A percentile compares a stretch with the other conserved stretches of the same genome.
phyloP scores from a whole-genome alignment of 2,797 vertebrate genomes.

The Chrosomus eos region DNA sequence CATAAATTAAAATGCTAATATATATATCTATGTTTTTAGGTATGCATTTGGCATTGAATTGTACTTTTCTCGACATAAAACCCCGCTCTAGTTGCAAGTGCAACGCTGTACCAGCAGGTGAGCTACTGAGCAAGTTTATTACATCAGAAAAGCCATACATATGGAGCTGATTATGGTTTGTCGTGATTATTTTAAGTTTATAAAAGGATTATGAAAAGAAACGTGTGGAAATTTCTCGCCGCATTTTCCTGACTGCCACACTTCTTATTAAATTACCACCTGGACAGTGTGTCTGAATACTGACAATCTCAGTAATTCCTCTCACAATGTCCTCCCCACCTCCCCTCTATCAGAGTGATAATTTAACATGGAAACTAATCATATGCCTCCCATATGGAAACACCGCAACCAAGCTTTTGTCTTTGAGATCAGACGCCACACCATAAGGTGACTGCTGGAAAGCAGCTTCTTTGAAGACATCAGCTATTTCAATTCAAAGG shows the following conservation, averaged over 20 bases:
- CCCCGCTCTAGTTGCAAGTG: too few relatives aligned
- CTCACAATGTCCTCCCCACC: background rate
- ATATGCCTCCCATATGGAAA: slow-evolving; percentile 40
- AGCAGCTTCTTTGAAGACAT: slow-evolving; percentile 63
- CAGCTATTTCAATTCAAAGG: slow-evolving; percentile 69
- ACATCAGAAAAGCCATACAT: too few relatives aligned
- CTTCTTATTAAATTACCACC: background rate
- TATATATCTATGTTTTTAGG: too few relatives aligned
- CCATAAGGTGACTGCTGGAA: slow-evolving; percentile 63
- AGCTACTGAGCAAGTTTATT: too few relatives aligned
- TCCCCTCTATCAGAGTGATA: background rate
- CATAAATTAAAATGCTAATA: too few relatives aligned
- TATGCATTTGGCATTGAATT: too few relatives aligned
- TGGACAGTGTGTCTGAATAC: background rate
- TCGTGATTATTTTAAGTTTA: background rate
- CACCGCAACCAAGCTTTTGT: slow-evolving; percentile 34
- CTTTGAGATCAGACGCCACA: slow-evolving; percentile 54
- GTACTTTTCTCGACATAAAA: too few relatives aligned
- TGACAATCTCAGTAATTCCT: background rate
- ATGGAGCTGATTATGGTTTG: too few relatives aligned
- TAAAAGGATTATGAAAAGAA: background rate
- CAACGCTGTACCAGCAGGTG: too few relatives aligned
- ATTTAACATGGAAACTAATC: slow-evolving; percentile 19
- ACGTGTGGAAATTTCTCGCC: background rate
- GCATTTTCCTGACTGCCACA: background rate